Percentiles rank a stretch among this genome's conserved stretches.
Conservation (phyloP, 1,140 invertebrate species). For the Heliothis virescens region DNA sequence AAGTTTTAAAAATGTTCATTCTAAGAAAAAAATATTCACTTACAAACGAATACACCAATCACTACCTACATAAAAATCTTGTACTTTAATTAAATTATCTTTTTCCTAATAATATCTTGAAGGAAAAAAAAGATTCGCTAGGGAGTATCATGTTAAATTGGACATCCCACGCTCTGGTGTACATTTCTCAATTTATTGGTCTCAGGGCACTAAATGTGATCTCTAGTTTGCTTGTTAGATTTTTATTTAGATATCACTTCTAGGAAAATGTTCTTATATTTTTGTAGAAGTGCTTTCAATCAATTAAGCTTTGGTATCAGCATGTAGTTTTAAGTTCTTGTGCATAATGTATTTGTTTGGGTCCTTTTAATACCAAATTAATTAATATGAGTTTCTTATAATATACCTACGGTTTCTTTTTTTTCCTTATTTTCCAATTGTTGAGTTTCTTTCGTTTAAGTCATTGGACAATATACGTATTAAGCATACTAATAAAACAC, state of each 20-base stretch:
- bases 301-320: background rate
- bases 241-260: slow-evolving; percentile 40
- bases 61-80: background rate
- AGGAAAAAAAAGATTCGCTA: slow-evolving; percentile 31
- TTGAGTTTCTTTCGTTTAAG: too few species aligned
- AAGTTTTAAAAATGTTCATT: too few species aligned
- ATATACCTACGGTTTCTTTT: background rate
- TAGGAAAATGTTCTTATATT: slow-evolving; percentile 17
- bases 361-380: background rate
- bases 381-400: background rate
- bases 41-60: too few species aligned
- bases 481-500: too few species aligned
- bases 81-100: slow-evolving; percentile 35
- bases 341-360: background rate
- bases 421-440: background rate
- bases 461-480: too few species aligned
- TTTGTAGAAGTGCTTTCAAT: slow-evolving; percentile 34
- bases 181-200: slow-evolving; percentile 70
- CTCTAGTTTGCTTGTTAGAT: slow-evolving; percentile 53
- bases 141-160: slow-evolving; percentile 72
- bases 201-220: slow-evolving; percentile 64
- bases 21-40: too few species aligned
- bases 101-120: slow-evolving; percentile 12
- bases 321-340: background rate
- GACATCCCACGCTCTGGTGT: slow-evolving; percentile 54